These are phyloP conservation scores for Rhagium mordax DNA, from an alignment of 2,888 invertebrate species.

Conservation along the genomic window DNA sequence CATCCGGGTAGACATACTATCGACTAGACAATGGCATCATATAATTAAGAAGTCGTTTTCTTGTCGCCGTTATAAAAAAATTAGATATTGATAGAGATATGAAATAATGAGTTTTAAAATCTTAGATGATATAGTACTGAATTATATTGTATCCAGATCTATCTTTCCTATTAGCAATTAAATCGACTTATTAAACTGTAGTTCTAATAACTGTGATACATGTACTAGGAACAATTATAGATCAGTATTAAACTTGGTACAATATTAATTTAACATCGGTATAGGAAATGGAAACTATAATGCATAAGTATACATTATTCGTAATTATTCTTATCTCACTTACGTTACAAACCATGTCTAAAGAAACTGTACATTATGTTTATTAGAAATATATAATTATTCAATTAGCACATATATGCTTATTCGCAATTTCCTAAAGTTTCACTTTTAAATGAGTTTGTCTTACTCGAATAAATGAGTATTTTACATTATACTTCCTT, in stretches of 20 bases:
- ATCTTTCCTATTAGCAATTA: slow-evolving; percentile 3
- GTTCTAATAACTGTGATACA: not conserved
- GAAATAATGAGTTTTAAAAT: slow-evolving; percentile 2
- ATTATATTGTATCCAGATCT: not conserved
- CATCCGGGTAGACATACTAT: not conserved
- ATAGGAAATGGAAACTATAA: not conserved
- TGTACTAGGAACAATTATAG: not conserved
- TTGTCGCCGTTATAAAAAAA: not conserved
- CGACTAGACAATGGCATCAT: not conserved
- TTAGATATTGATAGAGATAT: not conserved
- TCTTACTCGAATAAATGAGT: no score
- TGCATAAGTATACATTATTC: not conserved
- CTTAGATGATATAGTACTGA: slow-evolving; percentile 2
- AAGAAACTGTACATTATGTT: not conserved
- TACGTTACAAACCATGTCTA: not conserved
- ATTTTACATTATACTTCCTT: no score
- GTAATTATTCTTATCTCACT: not conserved
- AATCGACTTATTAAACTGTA: not conserved
- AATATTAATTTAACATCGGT: not conserved
- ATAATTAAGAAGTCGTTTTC: not conserved
- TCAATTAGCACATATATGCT: no score
- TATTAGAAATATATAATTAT: no score
- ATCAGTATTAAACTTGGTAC: not conserved
- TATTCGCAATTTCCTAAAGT: not conserved
- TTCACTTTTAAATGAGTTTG: not conserved